Base-by-base conservation (phyloP, 2,113 vertebrate genomes). In the Callocephalon fimbriatum region DNA sequence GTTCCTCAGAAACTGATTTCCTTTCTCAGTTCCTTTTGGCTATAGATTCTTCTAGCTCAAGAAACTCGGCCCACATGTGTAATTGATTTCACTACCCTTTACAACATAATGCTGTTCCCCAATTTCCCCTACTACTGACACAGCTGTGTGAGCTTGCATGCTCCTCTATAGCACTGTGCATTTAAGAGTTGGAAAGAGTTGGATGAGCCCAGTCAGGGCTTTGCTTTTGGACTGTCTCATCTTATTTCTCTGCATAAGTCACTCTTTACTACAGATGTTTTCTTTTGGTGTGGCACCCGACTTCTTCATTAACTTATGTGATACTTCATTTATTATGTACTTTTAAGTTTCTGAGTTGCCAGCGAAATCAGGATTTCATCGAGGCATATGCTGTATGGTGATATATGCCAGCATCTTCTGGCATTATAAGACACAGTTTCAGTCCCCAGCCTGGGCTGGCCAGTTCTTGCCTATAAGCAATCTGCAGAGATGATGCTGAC, bases 211-310 rank as follows among this genome's bases (percentile, higher is more conserved):
- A 44, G 26, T 23, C n/a, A 38, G 18, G 54, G 15, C 58, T 91
- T 42, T 35, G 44, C 48, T 86, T 56, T 79, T 79, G 61, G 18
- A 32, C 48, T 76, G 9, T 70, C 12, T 87, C 40, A 15, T 31
- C 40, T 81, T 40, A 20, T 79, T 73, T 68, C 7, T 48, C 44
- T 88, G n/a, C 26, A 6, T 44, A 22, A 66, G 31, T 80, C 21
- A 15, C 23, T 65, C 17, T 54, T 50, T 68, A 4, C 32, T 75
- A 3, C 16, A 45, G 26, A 7, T 85, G 10, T 20, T 87, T 91
- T 78, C 22, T 87, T 31, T 74, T 1, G 10, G 17, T 0, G 0
- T 26, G 63, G 20, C 14, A 13, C 20, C 9, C 4, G 38, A 19
- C 18, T 62, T 77, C n/a, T 74, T 74, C 14, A 11, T 77, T 86